Percentiles rank a stretch among this genome's conserved stretches.
phyloP scores from a whole-genome alignment of 2,797 vertebrate species.

The Coregonus sp. region DNA sequence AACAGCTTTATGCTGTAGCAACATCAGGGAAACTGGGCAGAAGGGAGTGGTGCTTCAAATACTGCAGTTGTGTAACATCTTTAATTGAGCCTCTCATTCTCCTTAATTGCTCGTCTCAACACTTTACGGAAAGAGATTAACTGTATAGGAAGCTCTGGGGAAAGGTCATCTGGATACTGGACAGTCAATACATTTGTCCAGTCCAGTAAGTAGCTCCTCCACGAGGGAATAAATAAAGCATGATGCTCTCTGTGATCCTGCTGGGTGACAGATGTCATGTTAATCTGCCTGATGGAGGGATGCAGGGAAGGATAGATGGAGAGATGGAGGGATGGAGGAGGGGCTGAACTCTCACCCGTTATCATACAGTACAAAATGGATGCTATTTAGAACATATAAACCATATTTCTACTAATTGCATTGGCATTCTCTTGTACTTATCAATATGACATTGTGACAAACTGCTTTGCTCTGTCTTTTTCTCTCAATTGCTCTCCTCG shows the following conservation, averaged over 20 bases:
- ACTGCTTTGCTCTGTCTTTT: background rate
- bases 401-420: background rate
- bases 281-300: conserved; percentile 70
- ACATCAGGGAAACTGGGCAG: too few relatives aligned
- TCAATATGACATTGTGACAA: background rate
- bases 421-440: background rate
- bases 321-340: conserved; percentile 5
- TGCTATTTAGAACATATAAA: background rate
- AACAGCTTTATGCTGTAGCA: too few relatives aligned
- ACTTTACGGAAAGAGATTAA: too few relatives aligned
- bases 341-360: conserved; percentile 40
- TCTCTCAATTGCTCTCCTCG: background rate
- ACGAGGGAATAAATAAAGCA: conserved; percentile 69
- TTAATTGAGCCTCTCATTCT: too few relatives aligned
- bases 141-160: too few relatives aligned
- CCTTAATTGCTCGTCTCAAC: too few relatives aligned
- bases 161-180: too few relatives aligned
- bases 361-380: conserved; percentile 21
- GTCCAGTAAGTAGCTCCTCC: conserved; percentile 51
- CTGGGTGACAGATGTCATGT: conserved; percentile 74
- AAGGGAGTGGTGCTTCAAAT: too few relatives aligned
- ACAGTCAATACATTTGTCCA: background rate
- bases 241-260: conserved; percentile 60
- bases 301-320: conserved; percentile 9
- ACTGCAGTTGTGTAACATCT: too few relatives aligned